phyloP scores from a whole-genome alignment of 2,888 invertebrate species.

The Conops quadrifasciatus region DNA sequence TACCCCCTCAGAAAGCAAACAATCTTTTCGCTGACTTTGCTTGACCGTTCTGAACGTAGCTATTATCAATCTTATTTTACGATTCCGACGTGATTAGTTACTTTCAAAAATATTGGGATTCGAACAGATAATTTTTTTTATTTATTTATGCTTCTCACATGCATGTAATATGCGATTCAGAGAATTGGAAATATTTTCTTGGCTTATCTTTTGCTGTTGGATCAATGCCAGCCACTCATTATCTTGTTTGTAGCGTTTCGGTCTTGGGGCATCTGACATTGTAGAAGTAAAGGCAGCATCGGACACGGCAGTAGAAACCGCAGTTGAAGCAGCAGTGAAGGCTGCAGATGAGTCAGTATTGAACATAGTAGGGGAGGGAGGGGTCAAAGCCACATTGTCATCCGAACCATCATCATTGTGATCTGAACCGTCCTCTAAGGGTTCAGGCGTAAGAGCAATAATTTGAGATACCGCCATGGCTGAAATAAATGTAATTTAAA shows the following conservation, averaged over 20 bases:
- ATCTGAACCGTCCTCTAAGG: background rate
- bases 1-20: too few species aligned
- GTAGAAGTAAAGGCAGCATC: background rate
- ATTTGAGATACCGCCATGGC: background rate
- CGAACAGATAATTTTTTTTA: too few species aligned
- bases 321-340: background rate
- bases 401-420: background rate
- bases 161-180: too few species aligned
- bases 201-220: background rate
- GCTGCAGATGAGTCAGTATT: too few species aligned
- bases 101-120: too few species aligned
- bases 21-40: too few species aligned
- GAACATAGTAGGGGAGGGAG: too few species aligned
- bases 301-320: background rate
- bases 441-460: background rate
- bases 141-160: too few species aligned
- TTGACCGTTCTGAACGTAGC: too few species aligned
- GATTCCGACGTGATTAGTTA: too few species aligned
- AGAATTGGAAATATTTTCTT: background rate
- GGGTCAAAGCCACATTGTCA: too few species aligned
- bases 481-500: background rate
- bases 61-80: too few species aligned
- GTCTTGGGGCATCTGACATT: background rate
- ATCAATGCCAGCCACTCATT: background rate
- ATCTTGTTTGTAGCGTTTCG: background rate